Conservation (phyloP, 2,888 invertebrate species). For the Acanthosepion esculentum region DNA sequence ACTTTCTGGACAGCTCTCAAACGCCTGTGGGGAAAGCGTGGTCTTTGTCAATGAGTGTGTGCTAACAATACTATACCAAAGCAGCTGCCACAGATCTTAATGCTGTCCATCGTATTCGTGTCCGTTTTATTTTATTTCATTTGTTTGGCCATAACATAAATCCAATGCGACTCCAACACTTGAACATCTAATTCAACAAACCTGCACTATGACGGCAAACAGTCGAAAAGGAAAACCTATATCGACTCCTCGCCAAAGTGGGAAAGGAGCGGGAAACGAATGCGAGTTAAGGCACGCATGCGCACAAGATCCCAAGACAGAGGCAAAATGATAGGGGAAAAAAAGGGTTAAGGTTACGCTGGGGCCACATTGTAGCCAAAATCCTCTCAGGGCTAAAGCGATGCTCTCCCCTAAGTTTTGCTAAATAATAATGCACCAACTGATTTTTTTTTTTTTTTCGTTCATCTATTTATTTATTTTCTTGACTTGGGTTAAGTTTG, state of each 20-base stretch:
- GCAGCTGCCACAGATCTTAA: background rate
- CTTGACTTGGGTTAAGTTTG: background rate
- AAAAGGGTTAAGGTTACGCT: background rate
- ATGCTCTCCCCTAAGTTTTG: background rate
- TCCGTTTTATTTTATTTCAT: background rate
- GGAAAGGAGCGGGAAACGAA: background rate
- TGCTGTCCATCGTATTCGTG: background rate
- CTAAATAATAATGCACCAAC: constrained; percentile 11
- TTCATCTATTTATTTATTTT: background rate
- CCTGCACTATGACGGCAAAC: background rate
- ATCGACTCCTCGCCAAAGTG: background rate
- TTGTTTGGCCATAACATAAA: constrained; percentile 19
- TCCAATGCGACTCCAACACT: background rate
- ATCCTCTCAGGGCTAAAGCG: constrained; percentile 5
- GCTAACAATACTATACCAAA: background rate
- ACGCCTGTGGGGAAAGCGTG: background rate
- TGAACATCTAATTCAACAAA: background rate
- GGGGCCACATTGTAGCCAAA: background rate
- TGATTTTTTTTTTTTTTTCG: background rate
- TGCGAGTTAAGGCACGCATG: background rate
- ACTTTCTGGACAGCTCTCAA: too few relatives aligned
- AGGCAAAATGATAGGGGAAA: background rate
- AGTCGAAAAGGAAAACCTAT: background rate
- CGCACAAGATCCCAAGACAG: background rate
- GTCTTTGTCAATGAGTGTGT: background rate